phyloP scores from a whole-genome alignment of 2,888 invertebrate species.

The Allolobophora icterica region DNA sequence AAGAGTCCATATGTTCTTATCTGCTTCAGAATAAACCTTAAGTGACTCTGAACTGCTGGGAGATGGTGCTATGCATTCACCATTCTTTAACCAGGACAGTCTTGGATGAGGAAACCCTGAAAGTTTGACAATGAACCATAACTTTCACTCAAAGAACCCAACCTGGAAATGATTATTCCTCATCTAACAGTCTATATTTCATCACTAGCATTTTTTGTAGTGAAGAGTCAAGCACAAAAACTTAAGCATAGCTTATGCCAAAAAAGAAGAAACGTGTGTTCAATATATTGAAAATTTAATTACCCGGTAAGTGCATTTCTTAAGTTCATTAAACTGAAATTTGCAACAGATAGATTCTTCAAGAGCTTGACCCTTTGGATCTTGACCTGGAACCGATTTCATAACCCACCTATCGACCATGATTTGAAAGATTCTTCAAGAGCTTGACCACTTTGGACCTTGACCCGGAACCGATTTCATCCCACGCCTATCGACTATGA shows the following conservation, averaged over 20 bases:
- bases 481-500: too few species aligned
- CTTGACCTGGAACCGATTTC: too few species aligned
- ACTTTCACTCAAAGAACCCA: neutral
- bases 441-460: too few species aligned
- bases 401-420: too few species aligned
- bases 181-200: neutral
- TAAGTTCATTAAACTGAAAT: too few species aligned
- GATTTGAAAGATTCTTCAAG: too few species aligned
- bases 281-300: neutral
- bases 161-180: neutral
- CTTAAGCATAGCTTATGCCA: neutral
- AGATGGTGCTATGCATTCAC: neutral
- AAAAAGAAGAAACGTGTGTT: neutral
- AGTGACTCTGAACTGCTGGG: neutral
- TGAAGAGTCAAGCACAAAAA: neutral
- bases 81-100: conserved; percentile 18
- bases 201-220: neutral
- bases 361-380: too few species aligned
- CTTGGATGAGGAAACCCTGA: conserved; percentile 22
- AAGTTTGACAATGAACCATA: neutral
- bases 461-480: neutral
- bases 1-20: neutral
- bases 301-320: neutral
- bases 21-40: neutral
- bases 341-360: too few species aligned